Evolutionary conservation across 2,888 invertebrate species (phyloP), one percentile per base, ranked within the genome.

Genomic region (Gari tellinella): DNA sequence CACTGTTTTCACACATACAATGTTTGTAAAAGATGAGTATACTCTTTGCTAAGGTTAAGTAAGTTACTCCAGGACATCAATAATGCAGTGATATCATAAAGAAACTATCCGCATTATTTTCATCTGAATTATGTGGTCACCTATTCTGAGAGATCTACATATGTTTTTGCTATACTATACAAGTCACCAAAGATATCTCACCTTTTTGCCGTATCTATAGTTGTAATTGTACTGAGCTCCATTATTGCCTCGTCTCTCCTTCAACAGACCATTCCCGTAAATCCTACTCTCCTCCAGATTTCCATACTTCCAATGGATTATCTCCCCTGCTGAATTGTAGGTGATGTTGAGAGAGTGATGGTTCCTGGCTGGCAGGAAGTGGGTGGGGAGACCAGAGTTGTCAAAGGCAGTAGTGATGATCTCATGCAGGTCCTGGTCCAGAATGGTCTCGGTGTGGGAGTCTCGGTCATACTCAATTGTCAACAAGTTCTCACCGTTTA

Each of bases 271-370:
- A 86, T 96, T 96, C 0, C 97, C 97, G 90, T 98, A 98, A 73
- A 95, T 95, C 88, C 97, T 97, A 0, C 95, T 96, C 68, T 95
- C 97, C 87, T 95, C 96, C 7, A 98, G 93, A 75, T 97, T 96
- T 25, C 97, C 98, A 96, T 97, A 97, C 89, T 95, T 95, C 97
- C 97, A 97, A 31, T 96, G 95, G 86, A 96, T 96, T 40, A 98
- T 95, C 79, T 97, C 94, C 89, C 97, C 97, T 89, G 97, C 97
- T 14, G 83, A 81, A 79, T 97, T 97, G 90, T 98, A 98, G 2
- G 96, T 96, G 86, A 98, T 95, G 88, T 97, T 97, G 17, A 98
- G 63, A 43, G 84, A 69, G 46, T 87, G 82, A 65, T 87, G 87
- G 52, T 81, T 81, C 53, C 81, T 86, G 52, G 82, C 82, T 12